These are phyloP conservation scores for Sigmodon hispidus DNA, from an alignment of 2,113 vertebrate genomes.

Conservation along the genomic window DNA sequence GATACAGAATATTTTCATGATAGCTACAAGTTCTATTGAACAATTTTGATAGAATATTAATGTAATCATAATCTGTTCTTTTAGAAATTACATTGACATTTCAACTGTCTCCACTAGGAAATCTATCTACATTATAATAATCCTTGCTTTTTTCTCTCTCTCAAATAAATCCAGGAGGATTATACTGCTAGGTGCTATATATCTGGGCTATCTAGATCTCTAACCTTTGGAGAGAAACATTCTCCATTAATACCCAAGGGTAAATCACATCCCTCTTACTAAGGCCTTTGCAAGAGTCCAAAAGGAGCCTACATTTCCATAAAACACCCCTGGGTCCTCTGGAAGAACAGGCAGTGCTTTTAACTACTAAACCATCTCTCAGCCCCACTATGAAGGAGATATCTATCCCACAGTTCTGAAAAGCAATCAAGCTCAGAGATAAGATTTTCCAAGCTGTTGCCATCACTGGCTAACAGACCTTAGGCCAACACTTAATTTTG, in stretches of 20 bases:
- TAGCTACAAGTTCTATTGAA: background rate
- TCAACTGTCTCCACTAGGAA: constrained; percentile 15
- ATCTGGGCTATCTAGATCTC: background rate
- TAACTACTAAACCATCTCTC: background rate
- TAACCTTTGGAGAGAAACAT: constrained; percentile 31
- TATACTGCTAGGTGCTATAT: background rate
- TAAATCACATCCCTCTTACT: background rate
- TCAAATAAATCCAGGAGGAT: constrained; percentile 19
- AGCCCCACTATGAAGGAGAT: background rate
- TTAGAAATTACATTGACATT: constrained; percentile 51
- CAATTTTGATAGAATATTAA: background rate
- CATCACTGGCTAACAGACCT: background rate
- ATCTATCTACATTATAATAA: constrained; percentile 29
- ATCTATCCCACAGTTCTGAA: background rate
- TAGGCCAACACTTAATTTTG: background rate
- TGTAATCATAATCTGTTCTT: background rate
- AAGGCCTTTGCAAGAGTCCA: constrained; percentile 6
- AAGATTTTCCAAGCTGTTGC: constrained; percentile 3
- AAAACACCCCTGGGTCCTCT: constrained; percentile 29
- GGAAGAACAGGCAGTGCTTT: too few relatives aligned
- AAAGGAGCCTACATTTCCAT: constrained; percentile 17
- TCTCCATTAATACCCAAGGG: background rate
- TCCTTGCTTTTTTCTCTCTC: background rate
- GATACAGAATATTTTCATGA: background rate
- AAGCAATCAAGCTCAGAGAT: constrained; percentile 50